phyloP scores from a whole-genome alignment of 2,888 invertebrate species.

The Caenorhabditis parvicauda region DNA sequence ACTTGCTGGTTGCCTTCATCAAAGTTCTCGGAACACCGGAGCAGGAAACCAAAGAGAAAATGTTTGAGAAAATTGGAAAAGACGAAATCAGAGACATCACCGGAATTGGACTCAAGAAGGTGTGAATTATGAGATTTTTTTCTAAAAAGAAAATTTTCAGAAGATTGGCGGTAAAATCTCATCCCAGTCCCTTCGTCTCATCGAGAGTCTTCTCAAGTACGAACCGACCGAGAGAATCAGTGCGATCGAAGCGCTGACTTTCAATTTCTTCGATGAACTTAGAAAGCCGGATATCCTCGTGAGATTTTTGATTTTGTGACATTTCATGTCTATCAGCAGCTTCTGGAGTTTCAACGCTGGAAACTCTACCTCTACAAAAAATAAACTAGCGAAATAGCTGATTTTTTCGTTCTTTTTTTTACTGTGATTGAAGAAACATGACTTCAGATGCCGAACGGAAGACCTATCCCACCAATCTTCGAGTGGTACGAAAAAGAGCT shows the following conservation, averaged over 20 bases:
- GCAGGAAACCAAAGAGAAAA: slow-evolving; percentile 24
- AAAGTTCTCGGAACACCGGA: slow-evolving; percentile 33
- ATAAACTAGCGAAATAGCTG: no score
- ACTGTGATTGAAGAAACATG: neutral
- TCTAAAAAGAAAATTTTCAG: slow-evolving; percentile 9
- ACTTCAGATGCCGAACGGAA: slow-evolving; percentile 12
- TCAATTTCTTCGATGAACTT: slow-evolving; percentile 23
- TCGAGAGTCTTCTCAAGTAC: slow-evolving; percentile 16
- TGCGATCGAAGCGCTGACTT: slow-evolving; percentile 18
- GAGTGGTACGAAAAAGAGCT: slow-evolving; percentile 38
- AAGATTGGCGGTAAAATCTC: slow-evolving; percentile 10
- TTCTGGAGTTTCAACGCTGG: neutral
- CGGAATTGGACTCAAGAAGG: slow-evolving; percentile 24
- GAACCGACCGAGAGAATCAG: slow-evolving; percentile 18
- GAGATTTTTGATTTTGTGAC: no score
- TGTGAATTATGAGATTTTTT: neutral
- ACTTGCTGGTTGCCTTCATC: slow-evolving; percentile 20
- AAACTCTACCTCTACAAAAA: no score
- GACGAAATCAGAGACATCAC: slow-evolving; percentile 11
- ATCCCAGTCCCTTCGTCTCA: slow-evolving; percentile 7
- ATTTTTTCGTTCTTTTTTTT: neutral
- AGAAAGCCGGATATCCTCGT: slow-evolving; percentile 2
- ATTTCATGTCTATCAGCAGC: neutral
- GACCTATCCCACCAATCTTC: slow-evolving; percentile 18
- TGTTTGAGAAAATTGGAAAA: slow-evolving; percentile 9